A percentile compares a stretch with the other conserved stretches of the same genome.
Evolutionary conservation across 2,113 vertebrate genomes (phyloP).

Genomic region (Actenoides lindsayi): DNA sequence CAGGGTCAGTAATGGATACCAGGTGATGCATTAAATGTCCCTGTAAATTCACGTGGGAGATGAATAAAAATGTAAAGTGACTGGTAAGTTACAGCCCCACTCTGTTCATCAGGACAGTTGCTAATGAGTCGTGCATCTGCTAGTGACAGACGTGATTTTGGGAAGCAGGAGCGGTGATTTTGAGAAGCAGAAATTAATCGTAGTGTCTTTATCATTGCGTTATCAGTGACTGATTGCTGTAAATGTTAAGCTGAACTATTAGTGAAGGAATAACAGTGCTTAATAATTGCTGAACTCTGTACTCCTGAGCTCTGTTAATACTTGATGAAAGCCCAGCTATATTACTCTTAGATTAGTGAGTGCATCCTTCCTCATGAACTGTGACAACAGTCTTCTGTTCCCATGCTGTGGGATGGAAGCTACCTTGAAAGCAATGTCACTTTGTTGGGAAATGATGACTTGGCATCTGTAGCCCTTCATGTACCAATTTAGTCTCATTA

Average conservation of each 20-base stretch:
- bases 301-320: conserved; percentile 9
- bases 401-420: background rate
- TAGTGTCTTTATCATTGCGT: conserved; percentile 2
- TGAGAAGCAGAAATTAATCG: conserved; percentile 30
- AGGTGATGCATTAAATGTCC: background rate
- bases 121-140: background rate
- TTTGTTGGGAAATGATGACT: conserved; percentile 14
- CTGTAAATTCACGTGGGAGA: background rate
- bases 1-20: background rate
- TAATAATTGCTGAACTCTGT: conserved; percentile 25
- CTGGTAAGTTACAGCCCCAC: background rate
- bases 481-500: conserved; percentile 21
- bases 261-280: conserved; percentile 33
- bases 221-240: conserved; percentile 13
- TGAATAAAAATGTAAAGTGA: background rate
- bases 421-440: conserved; percentile 21
- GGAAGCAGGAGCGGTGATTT: background rate
- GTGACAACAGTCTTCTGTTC: background rate
- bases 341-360: conserved; percentile 31
- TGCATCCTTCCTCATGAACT: conserved; percentile 1
- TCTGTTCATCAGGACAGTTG: background rate
- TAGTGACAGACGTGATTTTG: background rate
- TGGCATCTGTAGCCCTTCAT: background rate
- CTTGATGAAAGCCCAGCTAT: background rate
- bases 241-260: conserved; percentile 9